These are phyloP conservation scores for Drosophila prostipennis DNA, from an alignment of 2,888 invertebrate species.

Conservation along the genomic window DNA sequence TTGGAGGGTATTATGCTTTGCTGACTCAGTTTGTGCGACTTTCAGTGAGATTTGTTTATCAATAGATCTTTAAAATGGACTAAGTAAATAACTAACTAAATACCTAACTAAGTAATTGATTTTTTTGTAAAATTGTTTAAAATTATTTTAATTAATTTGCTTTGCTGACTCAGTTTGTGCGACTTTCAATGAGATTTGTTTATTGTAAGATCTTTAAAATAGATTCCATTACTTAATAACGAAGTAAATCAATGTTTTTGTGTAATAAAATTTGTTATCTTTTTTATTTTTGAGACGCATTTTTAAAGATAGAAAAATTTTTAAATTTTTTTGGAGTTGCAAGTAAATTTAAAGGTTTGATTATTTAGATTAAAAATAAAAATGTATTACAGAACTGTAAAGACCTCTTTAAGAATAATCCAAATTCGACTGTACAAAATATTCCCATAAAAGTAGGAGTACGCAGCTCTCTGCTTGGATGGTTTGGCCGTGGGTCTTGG, in stretches of 20 bases:
- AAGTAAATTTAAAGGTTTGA: too few species aligned
- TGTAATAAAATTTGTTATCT: too few species aligned
- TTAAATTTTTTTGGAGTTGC: too few species aligned
- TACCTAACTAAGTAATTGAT: too few species aligned
- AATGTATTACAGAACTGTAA: too few species aligned
- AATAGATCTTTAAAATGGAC: neutral
- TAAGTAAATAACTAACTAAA: too few species aligned
- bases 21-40: slow-evolving; percentile 5
- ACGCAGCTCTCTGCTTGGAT: neutral
- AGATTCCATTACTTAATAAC: neutral
- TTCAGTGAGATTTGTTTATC: neutral
- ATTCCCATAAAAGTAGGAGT: slow-evolving; percentile 1
- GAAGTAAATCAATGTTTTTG: too few species aligned
- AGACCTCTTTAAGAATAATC: neutral
- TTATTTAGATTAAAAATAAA: too few species aligned
- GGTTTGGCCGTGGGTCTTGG: slow-evolving; percentile 12
- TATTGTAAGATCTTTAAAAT: neutral
- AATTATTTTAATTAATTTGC: too few species aligned
- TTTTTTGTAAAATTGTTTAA: too few species aligned
- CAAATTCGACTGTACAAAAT: neutral
- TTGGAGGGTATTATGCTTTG: slow-evolving; percentile 1
- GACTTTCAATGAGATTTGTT: neutral
- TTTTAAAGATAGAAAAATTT: too few species aligned
- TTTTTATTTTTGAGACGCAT: too few species aligned
- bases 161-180: slow-evolving; percentile 3